Evolutionary conservation across 2,888 invertebrate genomes (phyloP), one percentile per base, ranked within the genome.

Genomic region (Anodontia alba): DNA sequence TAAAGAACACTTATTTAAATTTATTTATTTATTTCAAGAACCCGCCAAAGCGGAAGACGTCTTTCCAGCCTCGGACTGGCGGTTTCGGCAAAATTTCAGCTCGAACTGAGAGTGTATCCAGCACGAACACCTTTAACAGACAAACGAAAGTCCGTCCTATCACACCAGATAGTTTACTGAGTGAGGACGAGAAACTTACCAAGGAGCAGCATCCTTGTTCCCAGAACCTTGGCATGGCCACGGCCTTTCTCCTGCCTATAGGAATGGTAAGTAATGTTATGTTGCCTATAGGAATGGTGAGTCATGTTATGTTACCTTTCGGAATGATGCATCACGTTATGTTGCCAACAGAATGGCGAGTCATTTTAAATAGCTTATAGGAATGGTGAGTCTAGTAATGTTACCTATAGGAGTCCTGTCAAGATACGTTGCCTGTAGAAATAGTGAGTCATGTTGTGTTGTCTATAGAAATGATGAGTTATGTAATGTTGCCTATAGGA

Each of bases 141-240:
- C 51, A 57, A 7, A 26, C 46, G 12, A 29, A 38, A 43, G 62
- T 62, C 5, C 67, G 84, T 36, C 81, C 84, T 1, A 38, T 67
- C 29, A 77, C 84, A 1, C 78, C 80, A 0, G 80, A 78, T 43
- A 77, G 77, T 23, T 31, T 62, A 0, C 43, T 31, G 8, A 79
- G 77, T 31, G 66, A 79, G 0, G 81, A 77, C 12, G 69, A 73
- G 0, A 80, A 76, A 31, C 38, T 78, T 29, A 82, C 82, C 23
- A 80, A 69, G 38, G 80, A 85, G 33, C 84, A 85, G 51, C 78
- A 80, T 38, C 38, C 68, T 15, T 85, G 85, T 76, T 76, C 79
- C 5, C 80, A 80, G 71, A 82, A 85, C 38, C 67, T 85, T n/a
- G 85, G 81, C 12, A 78, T 85, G 82, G 70, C 82, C 0, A 77